A percentile compares a stretch with the other conserved stretches of the same genome.
These are phyloP conservation scores for Uloborus plumipes DNA, from an alignment of 2,888 invertebrate species.

Conservation along the genomic window DNA sequence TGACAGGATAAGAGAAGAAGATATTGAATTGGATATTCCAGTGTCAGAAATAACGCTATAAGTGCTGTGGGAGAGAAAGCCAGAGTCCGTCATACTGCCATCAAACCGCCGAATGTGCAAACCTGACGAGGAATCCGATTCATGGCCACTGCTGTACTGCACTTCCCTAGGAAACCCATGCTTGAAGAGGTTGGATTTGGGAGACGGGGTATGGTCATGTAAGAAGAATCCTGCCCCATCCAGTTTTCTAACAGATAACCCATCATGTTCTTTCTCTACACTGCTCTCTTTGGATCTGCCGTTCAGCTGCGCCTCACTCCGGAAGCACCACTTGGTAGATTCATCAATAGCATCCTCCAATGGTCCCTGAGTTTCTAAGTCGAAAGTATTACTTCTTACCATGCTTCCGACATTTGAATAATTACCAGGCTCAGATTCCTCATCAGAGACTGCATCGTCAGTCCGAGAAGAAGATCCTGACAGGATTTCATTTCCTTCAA, in stretches of 20 bases:
- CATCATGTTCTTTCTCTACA: constrained; percentile 4
- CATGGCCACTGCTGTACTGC: constrained; percentile 29
- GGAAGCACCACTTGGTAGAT: constrained; percentile 34
- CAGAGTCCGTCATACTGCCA: constrained; percentile 64
- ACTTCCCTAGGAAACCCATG: constrained; percentile 38
- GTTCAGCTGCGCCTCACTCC: constrained; percentile 8
- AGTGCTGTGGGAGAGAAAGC: constrained; percentile 64
- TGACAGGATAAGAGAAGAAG: constrained; percentile 58
- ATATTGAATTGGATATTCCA: constrained; percentile 40
- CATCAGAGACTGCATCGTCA: constrained; percentile 28
- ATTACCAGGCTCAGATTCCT: constrained; percentile 37
- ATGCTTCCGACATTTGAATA: constrained; percentile 51
- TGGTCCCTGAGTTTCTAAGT: constrained; percentile 60
- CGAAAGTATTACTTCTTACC: constrained; percentile 66
- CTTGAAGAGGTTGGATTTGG: constrained; percentile 51
- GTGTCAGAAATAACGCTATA: constrained; percentile 60
- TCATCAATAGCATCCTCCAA: constrained; percentile 61
- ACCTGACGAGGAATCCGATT: constrained; percentile 11
- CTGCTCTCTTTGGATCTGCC: neutral
- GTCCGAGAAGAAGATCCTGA: neutral
- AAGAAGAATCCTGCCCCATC: constrained; percentile 48
- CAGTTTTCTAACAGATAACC: constrained; percentile 17
- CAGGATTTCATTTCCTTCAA: constrained; percentile 5
- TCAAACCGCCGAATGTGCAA: constrained; percentile 56
- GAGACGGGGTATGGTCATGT: constrained; percentile 58